Conservation (phyloP, 2,797 vertebrate species). For the Phoeniculus purpureus region DNA sequence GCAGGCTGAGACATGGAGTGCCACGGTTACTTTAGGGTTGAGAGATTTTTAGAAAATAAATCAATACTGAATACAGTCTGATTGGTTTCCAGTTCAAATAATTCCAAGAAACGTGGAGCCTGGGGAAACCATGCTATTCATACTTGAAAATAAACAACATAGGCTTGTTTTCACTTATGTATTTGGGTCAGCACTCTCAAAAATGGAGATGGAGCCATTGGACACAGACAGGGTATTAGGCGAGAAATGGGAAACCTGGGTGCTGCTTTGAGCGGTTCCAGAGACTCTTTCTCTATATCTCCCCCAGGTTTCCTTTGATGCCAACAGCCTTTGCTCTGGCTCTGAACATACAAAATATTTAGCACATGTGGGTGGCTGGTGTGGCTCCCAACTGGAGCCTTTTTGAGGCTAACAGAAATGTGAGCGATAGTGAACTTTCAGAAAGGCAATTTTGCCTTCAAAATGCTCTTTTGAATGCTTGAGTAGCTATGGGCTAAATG, state of each 20-base stretch:
- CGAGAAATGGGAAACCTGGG: background rate
- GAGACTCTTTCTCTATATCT: background rate
- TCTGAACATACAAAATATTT: background rate
- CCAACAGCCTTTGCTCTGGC: background rate
- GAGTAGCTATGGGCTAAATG: background rate
- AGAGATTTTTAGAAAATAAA: conserved; percentile 68
- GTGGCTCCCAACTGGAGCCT: background rate
- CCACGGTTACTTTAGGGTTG: conserved; percentile 54
- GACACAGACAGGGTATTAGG: background rate
- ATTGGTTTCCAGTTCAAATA: conserved; percentile 69
- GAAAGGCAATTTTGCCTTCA: background rate
- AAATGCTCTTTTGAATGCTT: background rate
- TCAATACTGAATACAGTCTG: conserved; percentile 49
- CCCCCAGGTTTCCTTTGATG: background rate
- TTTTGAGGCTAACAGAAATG: background rate
- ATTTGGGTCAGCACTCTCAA: conserved; percentile 54
- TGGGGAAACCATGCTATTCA: conserved; percentile 21
- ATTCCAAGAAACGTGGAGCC: conserved; percentile 61
- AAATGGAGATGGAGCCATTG: background rate
- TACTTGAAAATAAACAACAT: conserved; percentile 42
- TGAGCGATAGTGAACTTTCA: background rate
- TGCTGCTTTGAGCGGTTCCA: background rate
- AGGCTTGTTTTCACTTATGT: conserved; percentile 11
- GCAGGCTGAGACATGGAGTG: conserved; percentile 51
- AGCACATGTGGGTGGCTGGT: accelerated